Percentiles rank a stretch among this genome's conserved stretches.
Evolutionary conservation across 2,113 vertebrate species (phyloP).

Genomic region (Amia ocellicauda): DNA sequence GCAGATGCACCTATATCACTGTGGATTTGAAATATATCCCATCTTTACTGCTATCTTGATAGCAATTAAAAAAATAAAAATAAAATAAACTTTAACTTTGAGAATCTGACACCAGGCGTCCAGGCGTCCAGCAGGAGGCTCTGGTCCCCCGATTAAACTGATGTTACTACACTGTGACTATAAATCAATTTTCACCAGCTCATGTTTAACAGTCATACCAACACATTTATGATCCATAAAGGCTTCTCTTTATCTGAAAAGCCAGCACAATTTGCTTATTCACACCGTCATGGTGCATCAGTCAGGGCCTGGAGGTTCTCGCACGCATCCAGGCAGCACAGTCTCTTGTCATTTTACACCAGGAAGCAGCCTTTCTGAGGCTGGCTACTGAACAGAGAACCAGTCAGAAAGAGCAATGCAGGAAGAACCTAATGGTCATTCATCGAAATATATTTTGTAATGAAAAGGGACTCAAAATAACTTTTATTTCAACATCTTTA

Average conservation of each 20-base stretch:
- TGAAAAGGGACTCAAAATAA: not conserved
- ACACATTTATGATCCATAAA: conserved; percentile 33
- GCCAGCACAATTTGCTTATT: conserved; percentile 19
- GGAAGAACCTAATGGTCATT: no score
- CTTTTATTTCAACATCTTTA: not conserved
- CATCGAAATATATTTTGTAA: not conserved
- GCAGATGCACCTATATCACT: no score
- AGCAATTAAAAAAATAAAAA: not conserved
- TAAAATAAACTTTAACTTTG: not conserved
- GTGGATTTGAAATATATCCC: no score
- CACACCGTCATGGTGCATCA: conserved; percentile 24
- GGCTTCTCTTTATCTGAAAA: conserved; percentile 25
- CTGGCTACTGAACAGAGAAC: not conserved
- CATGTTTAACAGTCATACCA: conserved; percentile 41
- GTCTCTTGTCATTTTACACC: conserved; percentile 15
- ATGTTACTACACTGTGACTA: conserved; percentile 16
- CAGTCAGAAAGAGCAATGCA: not conserved
- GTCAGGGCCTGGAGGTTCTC: conserved; percentile 12
- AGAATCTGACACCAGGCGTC: conserved; percentile 6
- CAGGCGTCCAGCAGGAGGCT: conserved; percentile 29
- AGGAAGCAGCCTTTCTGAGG: not conserved
- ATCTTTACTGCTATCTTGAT: not conserved
- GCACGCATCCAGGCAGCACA: not conserved
- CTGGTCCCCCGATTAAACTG: conserved; percentile 10
- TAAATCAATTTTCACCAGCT: conserved; percentile 33